Evolutionary conservation across 2,888 invertebrate genomes (phyloP), one percentile per base, ranked within the genome.

Genomic region (Thera obeliscata): DNA sequence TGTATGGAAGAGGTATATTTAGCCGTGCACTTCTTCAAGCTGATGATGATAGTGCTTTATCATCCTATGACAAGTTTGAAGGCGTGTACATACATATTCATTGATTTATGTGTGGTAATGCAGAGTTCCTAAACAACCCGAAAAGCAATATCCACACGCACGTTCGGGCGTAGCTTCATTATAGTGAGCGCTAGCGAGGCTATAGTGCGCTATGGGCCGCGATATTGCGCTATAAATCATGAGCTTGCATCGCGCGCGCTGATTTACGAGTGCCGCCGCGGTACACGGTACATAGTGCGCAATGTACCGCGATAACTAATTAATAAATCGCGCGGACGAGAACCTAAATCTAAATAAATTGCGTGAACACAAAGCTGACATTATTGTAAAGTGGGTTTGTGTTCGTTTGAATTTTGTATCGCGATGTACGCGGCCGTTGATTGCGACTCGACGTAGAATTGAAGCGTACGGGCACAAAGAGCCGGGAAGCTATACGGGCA

Each of bases 161-260:
- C 6, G 41, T 6, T 1, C 4, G 5, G 3, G 22, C 22, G 22
- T 22, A 22, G 22, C 22, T 22, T 22, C 22, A 22, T 22, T 22
- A 22, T 22, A 22, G 22, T 41, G 5, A 41, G 41, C 41, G 5
- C 22, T 12, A 7, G 22, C 41, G 8, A 33, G 9, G 59, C 58
- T 33, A 46, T 50, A 36, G 57, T 7, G 58, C 38, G 61, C 64
- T 52, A 49, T 33, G 56, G 50, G 41, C 22, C 56, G 60, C 57
- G 49, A 65, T 70, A 70, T 70, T 70, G 62, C 64, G 55, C 62
- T 9, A 60, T 70, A 67, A 70, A 70, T 70, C 70, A 70, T 22
- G 36, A 59, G 33, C 48, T 12, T 12, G 56, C 55, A 57, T 48
- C 54, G 6, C 52, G 43, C 61, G 49, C 49, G 38, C 48, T 56